Conservation (phyloP, 2,888 invertebrate genomes). For the Cyrtodaria siliqua region DNA sequence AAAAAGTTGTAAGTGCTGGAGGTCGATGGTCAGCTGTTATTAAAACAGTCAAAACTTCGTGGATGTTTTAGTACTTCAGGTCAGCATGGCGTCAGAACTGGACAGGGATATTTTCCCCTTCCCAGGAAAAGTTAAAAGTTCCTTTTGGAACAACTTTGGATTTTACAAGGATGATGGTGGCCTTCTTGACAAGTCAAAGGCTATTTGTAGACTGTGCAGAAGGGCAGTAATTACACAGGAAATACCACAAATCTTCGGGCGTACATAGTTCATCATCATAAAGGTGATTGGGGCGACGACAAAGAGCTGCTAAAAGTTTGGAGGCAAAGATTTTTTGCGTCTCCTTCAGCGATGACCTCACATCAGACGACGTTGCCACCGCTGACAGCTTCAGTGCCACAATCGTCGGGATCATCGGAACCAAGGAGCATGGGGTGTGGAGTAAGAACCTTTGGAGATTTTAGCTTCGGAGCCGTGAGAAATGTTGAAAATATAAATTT, state of each 20-base stretch:
- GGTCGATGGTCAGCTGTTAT: too few species aligned
- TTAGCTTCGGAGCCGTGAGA: too few species aligned
- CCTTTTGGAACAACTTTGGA: slow-evolving; percentile 66
- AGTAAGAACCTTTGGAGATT: too few species aligned
- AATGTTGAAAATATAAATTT: too few species aligned
- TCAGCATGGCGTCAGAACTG: slow-evolving; percentile 17
- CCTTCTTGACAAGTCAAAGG: slow-evolving; percentile 56
- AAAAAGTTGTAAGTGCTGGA: too few species aligned
- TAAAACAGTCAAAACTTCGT: too few species aligned
- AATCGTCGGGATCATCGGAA: too few species aligned
- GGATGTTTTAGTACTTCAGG: background rate
- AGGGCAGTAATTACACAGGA: slow-evolving; percentile 60
- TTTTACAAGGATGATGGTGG: slow-evolving; percentile 63
- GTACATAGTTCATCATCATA: slow-evolving; percentile 59
- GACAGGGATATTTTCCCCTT: slow-evolving; percentile 52
- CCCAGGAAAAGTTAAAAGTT: slow-evolving; percentile 66
- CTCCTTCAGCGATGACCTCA: too few species aligned
- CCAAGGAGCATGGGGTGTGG: too few species aligned
- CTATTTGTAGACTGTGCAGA: slow-evolving; percentile 62
- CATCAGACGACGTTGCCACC: too few species aligned
- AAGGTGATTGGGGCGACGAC: background rate
- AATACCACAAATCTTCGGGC: slow-evolving; percentile 68
- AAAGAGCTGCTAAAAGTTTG: background rate
- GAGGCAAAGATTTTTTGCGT: background rate
- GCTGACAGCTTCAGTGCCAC: too few species aligned